These are phyloP conservation scores for Penaeus indicus DNA, from an alignment of 1,140 invertebrate species.

Conservation along the genomic window DNA sequence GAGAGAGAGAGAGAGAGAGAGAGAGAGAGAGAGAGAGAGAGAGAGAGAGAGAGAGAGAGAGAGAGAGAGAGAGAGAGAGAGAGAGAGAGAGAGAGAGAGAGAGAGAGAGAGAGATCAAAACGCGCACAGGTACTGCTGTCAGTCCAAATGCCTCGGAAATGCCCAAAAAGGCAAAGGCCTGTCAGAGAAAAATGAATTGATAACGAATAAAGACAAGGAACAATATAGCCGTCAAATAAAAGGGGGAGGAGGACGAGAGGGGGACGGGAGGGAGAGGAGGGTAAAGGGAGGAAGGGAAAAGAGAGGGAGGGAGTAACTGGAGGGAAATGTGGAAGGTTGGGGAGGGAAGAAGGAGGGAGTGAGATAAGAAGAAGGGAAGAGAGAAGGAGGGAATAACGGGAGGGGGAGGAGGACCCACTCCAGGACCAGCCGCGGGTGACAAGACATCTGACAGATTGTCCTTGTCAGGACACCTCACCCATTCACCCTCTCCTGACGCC, in stretches of 20 bases:
- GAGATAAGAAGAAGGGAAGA: neutral
- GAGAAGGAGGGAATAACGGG: neutral
- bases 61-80: neutral
- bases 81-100: neutral
- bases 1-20: conserved; percentile 2
- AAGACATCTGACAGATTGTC: too few relatives aligned
- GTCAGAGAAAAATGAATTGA: neutral
- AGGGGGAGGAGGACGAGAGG: neutral
- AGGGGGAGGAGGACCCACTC: neutral
- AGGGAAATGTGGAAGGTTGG: neutral
- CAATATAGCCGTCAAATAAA: neutral
- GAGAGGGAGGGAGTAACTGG: neutral
- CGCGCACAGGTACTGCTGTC: neutral
- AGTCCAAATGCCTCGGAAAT: neutral
- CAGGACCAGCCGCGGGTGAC: too few relatives aligned
- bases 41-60: neutral
- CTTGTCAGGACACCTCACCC: too few relatives aligned
- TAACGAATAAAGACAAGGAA: neutral
- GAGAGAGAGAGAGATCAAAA: neutral
- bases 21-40: conserved; percentile 10
- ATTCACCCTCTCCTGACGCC: too few relatives aligned
- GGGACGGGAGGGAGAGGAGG: neutral
- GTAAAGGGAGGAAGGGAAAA: neutral
- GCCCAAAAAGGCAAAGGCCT: neutral
- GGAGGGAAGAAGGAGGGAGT: neutral